These are phyloP conservation scores for Villa cingulata DNA, from an alignment of 2,888 invertebrate species.

Conservation along the genomic window DNA sequence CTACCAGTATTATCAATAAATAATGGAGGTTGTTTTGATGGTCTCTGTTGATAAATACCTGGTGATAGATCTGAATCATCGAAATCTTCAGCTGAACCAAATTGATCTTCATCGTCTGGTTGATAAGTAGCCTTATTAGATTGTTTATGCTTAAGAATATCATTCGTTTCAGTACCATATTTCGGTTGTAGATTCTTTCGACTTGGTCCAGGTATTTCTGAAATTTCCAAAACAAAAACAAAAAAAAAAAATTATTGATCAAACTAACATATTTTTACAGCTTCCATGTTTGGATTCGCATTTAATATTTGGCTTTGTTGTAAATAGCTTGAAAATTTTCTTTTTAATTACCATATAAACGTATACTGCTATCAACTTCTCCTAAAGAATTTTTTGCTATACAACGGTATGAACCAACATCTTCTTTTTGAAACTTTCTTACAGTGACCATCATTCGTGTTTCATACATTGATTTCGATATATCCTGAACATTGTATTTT, in stretches of 20 bases:
- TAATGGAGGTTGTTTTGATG: constrained; percentile 23
- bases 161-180: constrained; percentile 35
- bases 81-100: constrained; percentile 57
- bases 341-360: constrained; percentile 79
- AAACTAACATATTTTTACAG: too few relatives aligned
- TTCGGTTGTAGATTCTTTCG: constrained; percentile 42
- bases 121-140: constrained; percentile 35
- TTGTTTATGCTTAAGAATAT: constrained; percentile 33
- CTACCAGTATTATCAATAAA: constrained; percentile 11
- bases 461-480: constrained; percentile 61
- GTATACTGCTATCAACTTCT: constrained; percentile 75
- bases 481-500: constrained; percentile 64
- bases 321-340: too few relatives aligned
- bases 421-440: constrained; percentile 53
- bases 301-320: too few relatives aligned
- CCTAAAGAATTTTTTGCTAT: constrained; percentile 78
- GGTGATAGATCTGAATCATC: constrained; percentile 40
- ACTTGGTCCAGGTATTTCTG: constrained; percentile 65
- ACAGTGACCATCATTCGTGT: constrained; percentile 70
- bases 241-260: too few relatives aligned
- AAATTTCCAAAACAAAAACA: constrained; percentile 11
- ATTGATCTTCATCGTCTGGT: constrained; percentile 51
- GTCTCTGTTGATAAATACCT: constrained; percentile 29
- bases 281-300: too few relatives aligned
- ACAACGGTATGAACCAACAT: constrained; percentile 72